Percentiles rank a stretch among this genome's conserved stretches.
These are phyloP conservation scores for Himalopsyche anomala DNA, from an alignment of 2,888 invertebrate genomes.

Conservation along the genomic window DNA sequence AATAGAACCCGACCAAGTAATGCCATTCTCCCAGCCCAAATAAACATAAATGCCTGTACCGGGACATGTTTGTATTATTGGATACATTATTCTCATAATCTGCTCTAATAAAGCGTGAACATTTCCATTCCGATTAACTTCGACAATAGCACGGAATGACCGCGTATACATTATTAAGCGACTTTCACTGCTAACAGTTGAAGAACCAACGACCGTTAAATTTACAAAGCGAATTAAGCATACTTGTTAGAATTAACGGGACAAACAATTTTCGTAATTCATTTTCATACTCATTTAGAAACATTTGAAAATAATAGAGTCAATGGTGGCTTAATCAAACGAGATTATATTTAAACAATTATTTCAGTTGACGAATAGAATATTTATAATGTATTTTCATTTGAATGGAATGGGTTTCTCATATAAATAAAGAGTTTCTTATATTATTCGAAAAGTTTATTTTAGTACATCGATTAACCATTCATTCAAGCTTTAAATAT, in stretches of 20 bases:
- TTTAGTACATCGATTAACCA: no score
- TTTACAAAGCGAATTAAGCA: constrained; percentile 13
- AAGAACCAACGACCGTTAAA: constrained; percentile 37
- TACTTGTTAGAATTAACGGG: constrained; percentile 7
- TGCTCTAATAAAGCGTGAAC: constrained; percentile 62
- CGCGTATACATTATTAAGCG: constrained; percentile 41
- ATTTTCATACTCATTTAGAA: not conserved
- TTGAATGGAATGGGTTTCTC: no score
- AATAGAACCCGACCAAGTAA: constrained; percentile 47
- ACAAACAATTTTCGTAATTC: not conserved
- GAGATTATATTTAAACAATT: no score
- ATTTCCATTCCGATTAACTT: constrained; percentile 54
- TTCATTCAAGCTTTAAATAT: no score
- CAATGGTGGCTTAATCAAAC: no score
- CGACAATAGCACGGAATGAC: constrained; percentile 55
- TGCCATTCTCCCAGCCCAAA: constrained; percentile 38
- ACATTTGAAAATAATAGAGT: not conserved
- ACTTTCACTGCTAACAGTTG: constrained; percentile 30
- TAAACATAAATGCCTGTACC: constrained; percentile 56
- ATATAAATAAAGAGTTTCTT: no score
- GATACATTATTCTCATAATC: constrained; percentile 63
- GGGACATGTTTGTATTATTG: constrained; percentile 57
- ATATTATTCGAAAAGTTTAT: no score
- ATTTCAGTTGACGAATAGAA: no score
- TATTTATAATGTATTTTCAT: no score